Evolutionary conservation across 2,797 vertebrate genomes (phyloP), one percentile per base, ranked within the genome.

Genomic region (Oreortyx pictus): DNA sequence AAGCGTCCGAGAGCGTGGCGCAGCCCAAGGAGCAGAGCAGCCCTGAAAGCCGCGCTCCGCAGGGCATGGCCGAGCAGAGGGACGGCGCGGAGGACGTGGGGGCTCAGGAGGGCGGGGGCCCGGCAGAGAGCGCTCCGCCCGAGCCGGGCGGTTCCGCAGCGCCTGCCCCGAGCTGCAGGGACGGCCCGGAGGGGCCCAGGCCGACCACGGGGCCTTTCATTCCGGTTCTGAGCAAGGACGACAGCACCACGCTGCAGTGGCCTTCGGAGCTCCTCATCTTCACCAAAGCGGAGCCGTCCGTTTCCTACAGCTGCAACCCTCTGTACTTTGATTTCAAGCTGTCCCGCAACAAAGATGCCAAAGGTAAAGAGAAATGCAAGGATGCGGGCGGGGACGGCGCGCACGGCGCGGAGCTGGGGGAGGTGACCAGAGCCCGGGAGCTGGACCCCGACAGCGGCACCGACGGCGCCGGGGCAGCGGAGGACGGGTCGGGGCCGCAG

Each of bases 251-350:
- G 5, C 98, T 99, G 88, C 99, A 99, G 97, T 99, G 99, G 99
- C 99, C 99, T 56, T 99, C 99, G 4, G 99, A 99, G 97, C 98
- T 99, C n/a, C 97, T 99, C n/a, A 98, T 99, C 92, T 99, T 99
- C 77, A 99, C 99, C 35, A 99, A 98, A 97, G 98, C 98, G 29
- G 98, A 98, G 78, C 99, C 99, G 1, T 98, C 98, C 2, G 97
- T 99, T 65, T 99, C 99, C 1, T 99, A 99, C 93, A 99, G 99
- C 95, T 99, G 99, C 94, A 99, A 99, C 75, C 99, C 99, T 25
- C 98, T 99, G 50, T 99, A 99, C 95, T 99, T 99, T 71, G 99
- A 99, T 95, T 99, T 99, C 96, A 99, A 99, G 90, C 98, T 98
- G 87, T 99, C 99, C 35, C 98, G 98, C 81, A 99, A 99, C 96